phyloP scores from a whole-genome alignment of 2,888 invertebrate genomes.

The Mermis nigrescens region DNA sequence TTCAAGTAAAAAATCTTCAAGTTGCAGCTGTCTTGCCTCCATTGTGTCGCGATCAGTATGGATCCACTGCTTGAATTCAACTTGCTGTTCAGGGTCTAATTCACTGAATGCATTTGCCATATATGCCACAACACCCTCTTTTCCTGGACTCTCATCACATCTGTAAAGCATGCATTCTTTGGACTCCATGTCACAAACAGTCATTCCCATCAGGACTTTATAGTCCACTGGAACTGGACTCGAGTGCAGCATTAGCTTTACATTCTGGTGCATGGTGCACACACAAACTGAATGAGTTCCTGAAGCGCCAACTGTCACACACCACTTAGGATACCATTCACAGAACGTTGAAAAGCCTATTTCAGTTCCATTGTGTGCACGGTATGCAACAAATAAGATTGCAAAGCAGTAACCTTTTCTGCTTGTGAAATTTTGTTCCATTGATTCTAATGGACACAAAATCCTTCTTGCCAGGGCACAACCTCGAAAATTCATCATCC shows the following conservation, averaged over 20 bases:
- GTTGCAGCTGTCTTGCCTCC: background rate
- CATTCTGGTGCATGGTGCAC: background rate
- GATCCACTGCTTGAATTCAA: background rate
- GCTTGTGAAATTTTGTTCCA: background rate
- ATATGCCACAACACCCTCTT: background rate
- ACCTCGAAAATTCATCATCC: background rate
- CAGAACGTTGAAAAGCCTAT: background rate
- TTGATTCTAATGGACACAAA: background rate
- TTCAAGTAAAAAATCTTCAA: background rate
- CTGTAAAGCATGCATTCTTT: background rate
- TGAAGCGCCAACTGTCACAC: background rate
- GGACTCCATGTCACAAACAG: background rate
- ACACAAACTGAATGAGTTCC: background rate
- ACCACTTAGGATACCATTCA: background rate
- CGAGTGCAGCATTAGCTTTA: background rate
- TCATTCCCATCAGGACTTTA: background rate
- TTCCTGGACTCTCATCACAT: background rate
- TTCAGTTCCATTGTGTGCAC: background rate
- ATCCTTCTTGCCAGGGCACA: background rate
- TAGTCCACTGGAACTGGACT: background rate
- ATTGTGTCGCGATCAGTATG: background rate
- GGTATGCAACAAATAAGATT: background rate
- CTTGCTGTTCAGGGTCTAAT: background rate
- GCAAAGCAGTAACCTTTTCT: background rate
- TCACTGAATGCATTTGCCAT: background rate